Evolutionary conservation across 2,797 vertebrate genomes (phyloP).

Genomic region (Esox lucius): DNA sequence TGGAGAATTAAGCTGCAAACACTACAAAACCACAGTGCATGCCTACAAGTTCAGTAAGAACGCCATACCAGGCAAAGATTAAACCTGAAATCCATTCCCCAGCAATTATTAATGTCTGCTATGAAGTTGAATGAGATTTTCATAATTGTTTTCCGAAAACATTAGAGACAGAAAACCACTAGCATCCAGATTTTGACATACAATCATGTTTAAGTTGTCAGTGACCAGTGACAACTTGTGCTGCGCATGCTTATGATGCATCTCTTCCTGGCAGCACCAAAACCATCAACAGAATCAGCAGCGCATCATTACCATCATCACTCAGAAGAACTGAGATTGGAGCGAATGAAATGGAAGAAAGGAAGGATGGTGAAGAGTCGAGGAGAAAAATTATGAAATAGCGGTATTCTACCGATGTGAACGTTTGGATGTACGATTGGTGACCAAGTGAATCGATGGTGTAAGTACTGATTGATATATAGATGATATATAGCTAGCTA

Average conservation of each 20-base stretch:
- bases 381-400: conserved; percentile 51
- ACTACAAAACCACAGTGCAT: too few species aligned
- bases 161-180: neutral
- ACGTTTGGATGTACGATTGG: conserved; percentile 37
- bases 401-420: conserved; percentile 49
- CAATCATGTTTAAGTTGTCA: conserved; percentile 41
- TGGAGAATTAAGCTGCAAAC: too few species aligned
- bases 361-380: conserved; percentile 29
- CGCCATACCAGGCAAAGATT: too few species aligned
- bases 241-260: conserved; percentile 52
- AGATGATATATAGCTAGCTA: neutral
- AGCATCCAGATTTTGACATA: conserved; percentile 12
- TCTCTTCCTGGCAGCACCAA: conserved; percentile 61
- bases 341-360: conserved; percentile 47
- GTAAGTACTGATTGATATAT: conserved; percentile 67
- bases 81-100: too few species aligned
- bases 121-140: too few species aligned
- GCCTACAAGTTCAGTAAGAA: too few species aligned
- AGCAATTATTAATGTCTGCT: too few species aligned
- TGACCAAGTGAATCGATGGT: conserved; percentile 54
- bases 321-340: conserved; percentile 31
- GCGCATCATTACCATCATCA: conserved; percentile 13
- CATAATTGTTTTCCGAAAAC: too few species aligned
- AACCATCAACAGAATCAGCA: conserved; percentile 66
- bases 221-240: conserved; percentile 30